Evolutionary conservation across 2,113 vertebrate species (phyloP).

Genomic region (Colaptes auratus): DNA sequence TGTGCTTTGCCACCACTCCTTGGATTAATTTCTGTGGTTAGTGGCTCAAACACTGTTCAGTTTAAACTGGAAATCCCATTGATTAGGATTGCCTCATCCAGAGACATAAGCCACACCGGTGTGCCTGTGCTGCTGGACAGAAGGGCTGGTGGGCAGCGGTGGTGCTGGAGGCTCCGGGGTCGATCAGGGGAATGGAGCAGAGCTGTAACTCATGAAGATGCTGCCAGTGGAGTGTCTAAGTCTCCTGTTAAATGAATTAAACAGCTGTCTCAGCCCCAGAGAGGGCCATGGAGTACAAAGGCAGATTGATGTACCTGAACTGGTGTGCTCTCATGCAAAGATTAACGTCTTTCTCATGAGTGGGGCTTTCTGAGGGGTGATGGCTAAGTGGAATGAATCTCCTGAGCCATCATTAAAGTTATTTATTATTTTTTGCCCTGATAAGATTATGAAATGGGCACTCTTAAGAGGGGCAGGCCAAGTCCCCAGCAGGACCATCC

Average conservation of each 20-base stretch:
- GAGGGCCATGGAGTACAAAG: background rate
- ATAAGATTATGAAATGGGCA: background rate
- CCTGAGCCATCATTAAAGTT: background rate
- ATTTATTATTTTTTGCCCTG: background rate
- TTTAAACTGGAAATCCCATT: background rate
- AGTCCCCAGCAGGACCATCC: background rate
- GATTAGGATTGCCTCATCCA: background rate
- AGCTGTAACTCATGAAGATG: background rate
- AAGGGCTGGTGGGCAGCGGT: background rate
- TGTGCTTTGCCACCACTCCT: background rate
- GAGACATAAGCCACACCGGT: background rate
- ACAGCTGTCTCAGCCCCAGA: background rate
- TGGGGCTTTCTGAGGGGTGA: background rate
- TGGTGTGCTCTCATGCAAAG: background rate
- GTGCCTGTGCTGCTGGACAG: background rate
- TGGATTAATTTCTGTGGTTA: background rate
- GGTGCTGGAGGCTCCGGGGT: background rate
- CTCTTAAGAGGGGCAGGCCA: background rate
- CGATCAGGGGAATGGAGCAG: fast-evolving
- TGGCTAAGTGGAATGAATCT: background rate
- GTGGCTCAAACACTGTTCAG: background rate
- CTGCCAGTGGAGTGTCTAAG: background rate
- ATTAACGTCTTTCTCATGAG: background rate
- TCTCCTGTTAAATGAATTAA: background rate
- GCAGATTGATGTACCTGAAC: background rate